Conservation (phyloP, 2,888 invertebrate species). For the Thecocarcelia acutangulata region DNA sequence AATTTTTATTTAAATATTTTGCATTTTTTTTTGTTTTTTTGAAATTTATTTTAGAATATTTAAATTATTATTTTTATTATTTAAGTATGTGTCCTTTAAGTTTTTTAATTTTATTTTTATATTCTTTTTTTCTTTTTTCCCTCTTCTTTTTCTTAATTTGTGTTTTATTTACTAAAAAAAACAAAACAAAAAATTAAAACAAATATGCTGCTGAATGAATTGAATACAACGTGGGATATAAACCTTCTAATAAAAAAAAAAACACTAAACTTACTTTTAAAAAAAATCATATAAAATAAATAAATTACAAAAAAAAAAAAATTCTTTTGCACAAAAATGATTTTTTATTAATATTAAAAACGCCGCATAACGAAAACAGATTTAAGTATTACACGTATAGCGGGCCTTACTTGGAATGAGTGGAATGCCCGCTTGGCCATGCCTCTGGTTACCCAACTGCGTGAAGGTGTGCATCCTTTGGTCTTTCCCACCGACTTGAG, state of each 20-base stretch:
- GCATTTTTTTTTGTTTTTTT: conserved; percentile 59
- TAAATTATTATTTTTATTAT: conserved; percentile 59
- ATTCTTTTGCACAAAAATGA: background rate
- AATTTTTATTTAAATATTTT: conserved; percentile 62
- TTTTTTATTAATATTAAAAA: conserved; percentile 49
- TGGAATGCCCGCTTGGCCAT: conserved; percentile 89
- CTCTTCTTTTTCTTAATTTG: conserved; percentile 69
- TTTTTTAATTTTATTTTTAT: conserved; percentile 66
- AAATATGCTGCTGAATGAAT: conserved; percentile 6
- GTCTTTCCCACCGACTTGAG: conserved; percentile 81
- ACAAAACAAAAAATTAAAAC: conserved; percentile 25
- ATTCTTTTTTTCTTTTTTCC: conserved; percentile 68
- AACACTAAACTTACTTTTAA: no score
- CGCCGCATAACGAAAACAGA: conserved; percentile 83
- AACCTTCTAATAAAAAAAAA: conserved; percentile 4
- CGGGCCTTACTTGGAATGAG: conserved; percentile 87
- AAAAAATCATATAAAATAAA: no score
- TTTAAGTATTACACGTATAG: conserved; percentile 87
- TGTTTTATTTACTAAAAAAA: conserved; percentile 40
- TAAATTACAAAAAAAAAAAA: no score
- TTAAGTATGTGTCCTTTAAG: conserved; percentile 57
- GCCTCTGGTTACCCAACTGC: conserved; percentile 85
- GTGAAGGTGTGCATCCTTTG: conserved; percentile 82
- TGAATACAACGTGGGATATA: conserved; percentile 43
- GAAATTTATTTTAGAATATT: conserved; percentile 38